Evolutionary conservation across 2,113 vertebrate genomes (phyloP).

Genomic region (Nothoprocta pentlandii): DNA sequence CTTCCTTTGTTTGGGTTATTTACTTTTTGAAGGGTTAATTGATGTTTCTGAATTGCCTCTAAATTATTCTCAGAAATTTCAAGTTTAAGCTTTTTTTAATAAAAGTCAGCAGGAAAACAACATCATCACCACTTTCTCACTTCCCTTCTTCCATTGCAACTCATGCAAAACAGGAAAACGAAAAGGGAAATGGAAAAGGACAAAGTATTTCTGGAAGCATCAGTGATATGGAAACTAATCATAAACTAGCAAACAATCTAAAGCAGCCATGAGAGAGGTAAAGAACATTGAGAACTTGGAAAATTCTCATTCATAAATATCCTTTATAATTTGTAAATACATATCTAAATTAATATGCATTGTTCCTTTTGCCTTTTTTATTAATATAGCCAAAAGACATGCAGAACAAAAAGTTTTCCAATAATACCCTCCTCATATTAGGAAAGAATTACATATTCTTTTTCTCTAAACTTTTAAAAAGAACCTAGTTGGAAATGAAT

Average conservation of each 20-base stretch:
- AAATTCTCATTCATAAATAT: slow-evolving; percentile 4
- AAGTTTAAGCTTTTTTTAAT: background rate
- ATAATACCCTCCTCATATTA: background rate
- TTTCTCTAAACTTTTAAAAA: slow-evolving; percentile 52
- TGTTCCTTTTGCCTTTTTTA: background rate
- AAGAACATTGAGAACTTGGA: background rate
- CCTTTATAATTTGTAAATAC: background rate
- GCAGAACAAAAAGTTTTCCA: background rate
- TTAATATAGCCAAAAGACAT: background rate
- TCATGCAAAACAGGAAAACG: accelerated
- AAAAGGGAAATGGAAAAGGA: background rate
- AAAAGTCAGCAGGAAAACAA: background rate
- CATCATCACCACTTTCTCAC: accelerated
- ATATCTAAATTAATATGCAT: background rate
- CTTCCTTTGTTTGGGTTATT: accelerated
- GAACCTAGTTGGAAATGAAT: slow-evolving; percentile 37
- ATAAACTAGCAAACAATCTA: background rate
- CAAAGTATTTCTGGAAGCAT: background rate
- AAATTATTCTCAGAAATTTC: background rate
- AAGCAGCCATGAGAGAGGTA: background rate
- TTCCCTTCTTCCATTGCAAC: background rate
- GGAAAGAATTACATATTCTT: background rate
- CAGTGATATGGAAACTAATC: background rate
- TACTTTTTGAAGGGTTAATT: background rate
- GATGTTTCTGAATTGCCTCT: background rate